Evolutionary conservation across 2,797 vertebrate genomes (phyloP).

Genomic region (Malurus splendens): DNA sequence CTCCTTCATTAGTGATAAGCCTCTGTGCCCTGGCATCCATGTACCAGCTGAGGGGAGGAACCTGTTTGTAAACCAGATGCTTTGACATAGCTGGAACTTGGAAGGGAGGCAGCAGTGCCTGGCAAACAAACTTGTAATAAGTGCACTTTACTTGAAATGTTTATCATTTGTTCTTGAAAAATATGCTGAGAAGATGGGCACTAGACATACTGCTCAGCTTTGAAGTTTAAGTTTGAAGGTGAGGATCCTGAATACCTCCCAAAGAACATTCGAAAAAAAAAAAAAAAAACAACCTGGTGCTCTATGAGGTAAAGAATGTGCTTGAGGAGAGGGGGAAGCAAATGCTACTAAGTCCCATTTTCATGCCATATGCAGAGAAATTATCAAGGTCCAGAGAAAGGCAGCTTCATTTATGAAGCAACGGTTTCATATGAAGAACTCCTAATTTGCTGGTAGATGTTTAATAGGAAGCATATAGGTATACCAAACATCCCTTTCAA

Average conservation of each 20-base stretch:
- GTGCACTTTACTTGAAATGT: slow-evolving; percentile 57
- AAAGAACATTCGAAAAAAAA: background rate
- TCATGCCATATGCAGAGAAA: background rate
- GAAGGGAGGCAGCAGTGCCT: slow-evolving; percentile 38
- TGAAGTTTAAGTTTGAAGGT: slow-evolving; percentile 39
- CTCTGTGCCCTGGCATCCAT: background rate
- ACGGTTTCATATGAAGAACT: background rate
- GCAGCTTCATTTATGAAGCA: background rate
- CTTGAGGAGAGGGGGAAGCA: background rate
- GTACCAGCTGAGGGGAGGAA: slow-evolving; percentile 31
- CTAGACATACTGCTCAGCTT: slow-evolving; percentile 8
- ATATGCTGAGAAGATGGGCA: slow-evolving; percentile 48
- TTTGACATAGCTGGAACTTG: slow-evolving; percentile 29
- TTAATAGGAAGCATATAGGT: background rate
- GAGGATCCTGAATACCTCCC: background rate
- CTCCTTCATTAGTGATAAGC: slow-evolving; percentile 17
- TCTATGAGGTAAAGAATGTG: slow-evolving; percentile 9
- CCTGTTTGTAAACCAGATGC: slow-evolving; percentile 58
- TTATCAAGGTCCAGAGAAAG: background rate
- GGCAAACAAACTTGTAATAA: slow-evolving; percentile 60
- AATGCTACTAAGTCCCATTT: background rate
- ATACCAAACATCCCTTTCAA: background rate
- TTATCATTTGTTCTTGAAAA: slow-evolving; percentile 56
- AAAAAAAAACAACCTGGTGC: background rate
- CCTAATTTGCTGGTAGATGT: background rate